phyloP scores from a whole-genome alignment of 2,113 vertebrate genomes.

The Pithys albifrons region DNA sequence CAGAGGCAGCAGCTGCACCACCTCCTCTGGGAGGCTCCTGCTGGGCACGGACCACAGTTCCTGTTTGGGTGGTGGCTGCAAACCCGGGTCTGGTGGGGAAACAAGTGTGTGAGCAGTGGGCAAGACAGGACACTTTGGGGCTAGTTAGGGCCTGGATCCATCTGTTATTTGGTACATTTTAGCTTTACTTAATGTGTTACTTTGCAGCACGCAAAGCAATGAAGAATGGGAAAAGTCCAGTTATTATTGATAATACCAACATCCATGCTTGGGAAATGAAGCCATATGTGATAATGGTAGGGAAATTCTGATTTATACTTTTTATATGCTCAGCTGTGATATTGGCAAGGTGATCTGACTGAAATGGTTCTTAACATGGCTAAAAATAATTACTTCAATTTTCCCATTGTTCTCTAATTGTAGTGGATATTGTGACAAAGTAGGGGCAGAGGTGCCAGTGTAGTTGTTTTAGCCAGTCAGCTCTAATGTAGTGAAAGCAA shows the following conservation, averaged over 20 bases:
- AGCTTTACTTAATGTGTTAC: slow-evolving; percentile 64
- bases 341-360: slow-evolving; percentile 1
- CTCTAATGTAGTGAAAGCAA: background rate
- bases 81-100: background rate
- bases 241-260: slow-evolving; percentile 86
- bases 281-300: slow-evolving; percentile 82
- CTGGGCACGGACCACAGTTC: background rate
- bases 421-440: background rate
- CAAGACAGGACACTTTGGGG: background rate
- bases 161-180: background rate
- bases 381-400: background rate
- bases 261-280: slow-evolving; percentile 85
- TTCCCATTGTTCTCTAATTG: background rate
- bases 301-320: slow-evolving; percentile 45
- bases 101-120: fast-evolving
- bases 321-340: slow-evolving; percentile 39
- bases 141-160: background rate
- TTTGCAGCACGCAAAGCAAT: slow-evolving; percentile 80
- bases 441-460: background rate
- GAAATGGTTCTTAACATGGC: background rate
- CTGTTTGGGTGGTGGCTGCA: background rate
- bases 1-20: background rate
- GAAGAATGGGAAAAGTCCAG: slow-evolving; percentile 78
- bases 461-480: background rate
- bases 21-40: background rate